phyloP scores from a whole-genome alignment of 1,140 invertebrate genomes.

The Aphis gossypii region DNA sequence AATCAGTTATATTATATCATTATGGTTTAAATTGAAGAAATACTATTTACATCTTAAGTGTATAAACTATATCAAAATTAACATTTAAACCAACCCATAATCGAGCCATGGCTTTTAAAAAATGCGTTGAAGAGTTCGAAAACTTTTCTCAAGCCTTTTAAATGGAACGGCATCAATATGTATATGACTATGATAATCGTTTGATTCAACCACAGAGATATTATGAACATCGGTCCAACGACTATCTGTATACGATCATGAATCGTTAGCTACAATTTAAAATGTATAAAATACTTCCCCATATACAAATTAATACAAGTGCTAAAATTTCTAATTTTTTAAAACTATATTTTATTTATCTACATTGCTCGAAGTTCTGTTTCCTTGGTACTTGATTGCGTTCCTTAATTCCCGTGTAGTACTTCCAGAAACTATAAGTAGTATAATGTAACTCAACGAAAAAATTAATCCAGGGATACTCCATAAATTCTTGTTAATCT shows the following conservation, averaged over 20 bases:
- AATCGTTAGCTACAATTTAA: slow-evolving; percentile 31
- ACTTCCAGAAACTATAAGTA: slow-evolving; percentile 5
- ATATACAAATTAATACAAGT: neutral
- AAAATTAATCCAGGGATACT: slow-evolving; percentile 10
- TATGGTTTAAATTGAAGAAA: neutral
- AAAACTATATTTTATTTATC: neutral
- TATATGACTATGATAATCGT: slow-evolving; percentile 16
- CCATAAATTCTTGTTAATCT: slow-evolving; percentile 31
- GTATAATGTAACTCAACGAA: neutral
- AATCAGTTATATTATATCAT: neutral
- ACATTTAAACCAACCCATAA: neutral
- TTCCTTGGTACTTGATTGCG: slow-evolving; percentile 41
- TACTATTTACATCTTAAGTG: neutral
- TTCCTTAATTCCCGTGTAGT: neutral
- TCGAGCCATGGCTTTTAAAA: neutral
- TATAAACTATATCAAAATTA: neutral
- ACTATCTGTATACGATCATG: slow-evolving; percentile 58
- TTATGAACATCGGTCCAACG: slow-evolving; percentile 49
- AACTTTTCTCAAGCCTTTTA: slow-evolving; percentile 31
- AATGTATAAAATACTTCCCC: neutral
- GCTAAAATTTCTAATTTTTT: neutral
- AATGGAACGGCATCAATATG: slow-evolving; percentile 37
- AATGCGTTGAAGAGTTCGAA: slow-evolving; percentile 31
- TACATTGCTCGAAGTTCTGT: slow-evolving; percentile 37
- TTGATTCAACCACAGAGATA: slow-evolving; percentile 41